Conservation (phyloP, 2,113 vertebrate genomes). For the Eptesicus fuscus region DNA sequence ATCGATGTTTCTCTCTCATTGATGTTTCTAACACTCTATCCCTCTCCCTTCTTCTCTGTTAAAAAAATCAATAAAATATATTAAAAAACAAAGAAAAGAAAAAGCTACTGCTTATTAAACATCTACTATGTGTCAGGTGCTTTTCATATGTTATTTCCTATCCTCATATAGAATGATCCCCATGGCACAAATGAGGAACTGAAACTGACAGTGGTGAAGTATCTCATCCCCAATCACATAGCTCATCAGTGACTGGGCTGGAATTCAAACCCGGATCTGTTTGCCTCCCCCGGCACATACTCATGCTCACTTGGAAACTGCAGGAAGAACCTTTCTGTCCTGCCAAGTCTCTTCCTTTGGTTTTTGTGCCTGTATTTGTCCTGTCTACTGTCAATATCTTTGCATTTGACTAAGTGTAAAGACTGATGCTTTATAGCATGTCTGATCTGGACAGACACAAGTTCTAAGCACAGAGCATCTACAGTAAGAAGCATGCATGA, state of each 20-base stretch:
- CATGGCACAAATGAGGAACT: neutral
- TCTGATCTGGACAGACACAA: neutral
- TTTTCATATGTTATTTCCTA: neutral
- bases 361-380: neutral
- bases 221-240: neutral
- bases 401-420: neutral
- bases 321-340: neutral
- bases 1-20: no score
- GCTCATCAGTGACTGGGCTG: neutral
- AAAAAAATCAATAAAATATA: no score
- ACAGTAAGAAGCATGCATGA: neutral
- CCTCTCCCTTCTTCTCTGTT: no score
- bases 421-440: neutral
- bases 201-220: neutral
- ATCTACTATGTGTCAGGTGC: neutral
- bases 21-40: no score
- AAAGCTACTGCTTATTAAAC: neutral
- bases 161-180: neutral
- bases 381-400: neutral
- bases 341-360: neutral
- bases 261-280: slow-evolving; percentile 15
- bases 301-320: neutral
- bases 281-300: neutral
- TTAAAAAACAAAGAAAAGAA: neutral
- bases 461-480: neutral